phyloP scores from a whole-genome alignment of 2,113 vertebrate genomes.

The Otis tarda region DNA sequence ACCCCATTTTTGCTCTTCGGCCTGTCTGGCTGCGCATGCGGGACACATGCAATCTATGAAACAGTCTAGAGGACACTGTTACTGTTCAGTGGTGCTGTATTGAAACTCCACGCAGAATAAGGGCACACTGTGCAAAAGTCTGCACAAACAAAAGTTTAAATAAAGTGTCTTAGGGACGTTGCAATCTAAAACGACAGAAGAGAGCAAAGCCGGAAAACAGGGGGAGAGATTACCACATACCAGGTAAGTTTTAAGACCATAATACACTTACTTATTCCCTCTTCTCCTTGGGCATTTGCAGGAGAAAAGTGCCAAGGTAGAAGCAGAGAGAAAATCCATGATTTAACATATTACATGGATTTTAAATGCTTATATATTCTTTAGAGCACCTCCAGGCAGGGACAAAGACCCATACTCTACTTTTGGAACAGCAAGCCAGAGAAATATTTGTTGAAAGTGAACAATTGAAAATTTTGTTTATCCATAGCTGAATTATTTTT shows the following conservation, averaged over 20 bases:
- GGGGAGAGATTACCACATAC: slow-evolving; percentile 16
- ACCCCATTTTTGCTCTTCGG: background rate
- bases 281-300: background rate
- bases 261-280: slow-evolving; percentile 37
- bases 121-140: background rate
- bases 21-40: background rate
- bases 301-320: background rate
- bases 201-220: background rate
- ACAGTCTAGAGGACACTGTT: background rate
- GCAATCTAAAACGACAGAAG: background rate
- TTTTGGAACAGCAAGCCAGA: background rate
- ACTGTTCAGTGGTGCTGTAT: background rate
- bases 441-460: background rate
- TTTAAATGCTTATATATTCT: background rate
- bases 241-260: background rate
- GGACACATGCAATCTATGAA: background rate
- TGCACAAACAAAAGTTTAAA: background rate
- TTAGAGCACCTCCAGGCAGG: background rate
- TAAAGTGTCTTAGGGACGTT: background rate
- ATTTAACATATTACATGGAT: background rate
- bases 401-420: background rate
- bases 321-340: background rate
- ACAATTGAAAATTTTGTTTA: background rate
- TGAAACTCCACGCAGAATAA: background rate
- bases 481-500: background rate